Evolutionary conservation across 1,140 invertebrate genomes (phyloP).

Genomic region (Coelopa frigida): DNA sequence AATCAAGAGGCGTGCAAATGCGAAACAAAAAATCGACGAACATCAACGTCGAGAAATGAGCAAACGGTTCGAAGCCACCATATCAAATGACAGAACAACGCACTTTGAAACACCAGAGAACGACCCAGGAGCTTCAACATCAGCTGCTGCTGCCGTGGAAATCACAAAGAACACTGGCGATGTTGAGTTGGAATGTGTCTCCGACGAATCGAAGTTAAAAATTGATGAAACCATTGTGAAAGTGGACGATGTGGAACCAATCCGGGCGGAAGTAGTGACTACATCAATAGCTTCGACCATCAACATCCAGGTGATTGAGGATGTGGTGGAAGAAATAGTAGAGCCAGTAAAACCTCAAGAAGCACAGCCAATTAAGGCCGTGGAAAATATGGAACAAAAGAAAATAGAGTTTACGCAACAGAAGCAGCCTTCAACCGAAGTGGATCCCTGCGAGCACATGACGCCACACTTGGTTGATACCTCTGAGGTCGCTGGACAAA

Average conservation of each 20-base stretch:
- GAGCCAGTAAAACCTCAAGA: constrained; percentile 1
- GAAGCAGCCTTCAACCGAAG: constrained; percentile 1
- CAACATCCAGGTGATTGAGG: neutral
- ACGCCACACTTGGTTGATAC: constrained; percentile 53
- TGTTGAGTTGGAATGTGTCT: neutral
- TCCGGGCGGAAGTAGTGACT: neutral
- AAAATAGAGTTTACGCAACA: neutral
- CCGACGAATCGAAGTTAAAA: too few species aligned
- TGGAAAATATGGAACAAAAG: neutral
- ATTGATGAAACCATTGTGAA: too few species aligned
- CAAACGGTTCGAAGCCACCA: constrained; percentile 32
- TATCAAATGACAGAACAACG: constrained; percentile 19
- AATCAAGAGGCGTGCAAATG: constrained; percentile 52
- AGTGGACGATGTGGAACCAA: neutral
- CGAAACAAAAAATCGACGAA: constrained; percentile 47
- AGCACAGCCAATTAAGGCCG: constrained; percentile 2
- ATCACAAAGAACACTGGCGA: constrained; percentile 4
- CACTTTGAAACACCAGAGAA: constrained; percentile 5
- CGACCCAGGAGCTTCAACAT: constrained; percentile 22
- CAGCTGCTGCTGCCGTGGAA: constrained; percentile 32
- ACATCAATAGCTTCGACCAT: neutral
- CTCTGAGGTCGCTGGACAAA: constrained; percentile 50
- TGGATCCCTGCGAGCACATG: constrained; percentile 47
- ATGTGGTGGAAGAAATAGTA: constrained; percentile 15
- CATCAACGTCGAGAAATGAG: constrained; percentile 35